These are phyloP conservation scores for Seriola rivoliana DNA, from an alignment of 2,113 vertebrate genomes.

Conservation along the genomic window DNA sequence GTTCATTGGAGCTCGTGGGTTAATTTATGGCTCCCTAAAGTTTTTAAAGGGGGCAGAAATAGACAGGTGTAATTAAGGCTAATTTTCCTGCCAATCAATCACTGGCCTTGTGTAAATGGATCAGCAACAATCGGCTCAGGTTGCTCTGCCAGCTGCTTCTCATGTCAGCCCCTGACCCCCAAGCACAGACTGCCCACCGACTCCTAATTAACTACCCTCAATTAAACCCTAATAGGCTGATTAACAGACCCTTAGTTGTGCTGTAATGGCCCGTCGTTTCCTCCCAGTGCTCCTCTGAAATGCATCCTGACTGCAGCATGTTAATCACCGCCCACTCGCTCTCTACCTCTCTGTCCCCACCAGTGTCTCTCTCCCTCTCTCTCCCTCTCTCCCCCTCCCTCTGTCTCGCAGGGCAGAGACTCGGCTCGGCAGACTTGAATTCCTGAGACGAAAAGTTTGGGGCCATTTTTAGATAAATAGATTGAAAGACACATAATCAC, in stretches of 20 bases:
- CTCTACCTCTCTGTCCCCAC: background rate
- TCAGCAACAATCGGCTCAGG: slow-evolving; percentile 72
- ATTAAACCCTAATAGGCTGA: slow-evolving; percentile 86
- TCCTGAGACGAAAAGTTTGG: background rate
- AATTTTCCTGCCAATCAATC: slow-evolving; percentile 82
- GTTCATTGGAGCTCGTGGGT: slow-evolving; percentile 37
- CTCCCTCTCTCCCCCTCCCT: background rate
- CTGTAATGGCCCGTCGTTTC: slow-evolving; percentile 82
- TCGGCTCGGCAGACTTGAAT: slow-evolving; percentile 13
- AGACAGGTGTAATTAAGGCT: slow-evolving; percentile 79
- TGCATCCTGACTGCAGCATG: slow-evolving; percentile 68
- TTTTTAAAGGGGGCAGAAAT: slow-evolving; percentile 58
- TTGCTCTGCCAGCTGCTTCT: slow-evolving; percentile 79
- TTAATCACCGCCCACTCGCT: slow-evolving; percentile 71
- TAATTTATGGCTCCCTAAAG: slow-evolving; percentile 70
- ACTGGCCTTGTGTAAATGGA: slow-evolving; percentile 72
- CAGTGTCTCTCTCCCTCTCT: background rate
- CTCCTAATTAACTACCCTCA: slow-evolving; percentile 85
- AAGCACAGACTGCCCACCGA: slow-evolving; percentile 69
- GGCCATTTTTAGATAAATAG: background rate
- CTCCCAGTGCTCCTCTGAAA: slow-evolving; percentile 76
- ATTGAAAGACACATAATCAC: background rate
- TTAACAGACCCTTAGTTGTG: slow-evolving; percentile 81
- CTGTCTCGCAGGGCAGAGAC: background rate
- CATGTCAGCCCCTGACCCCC: slow-evolving; percentile 65